phyloP scores from a whole-genome alignment of 2,888 invertebrate genomes.

The Autographa pulchrina region DNA sequence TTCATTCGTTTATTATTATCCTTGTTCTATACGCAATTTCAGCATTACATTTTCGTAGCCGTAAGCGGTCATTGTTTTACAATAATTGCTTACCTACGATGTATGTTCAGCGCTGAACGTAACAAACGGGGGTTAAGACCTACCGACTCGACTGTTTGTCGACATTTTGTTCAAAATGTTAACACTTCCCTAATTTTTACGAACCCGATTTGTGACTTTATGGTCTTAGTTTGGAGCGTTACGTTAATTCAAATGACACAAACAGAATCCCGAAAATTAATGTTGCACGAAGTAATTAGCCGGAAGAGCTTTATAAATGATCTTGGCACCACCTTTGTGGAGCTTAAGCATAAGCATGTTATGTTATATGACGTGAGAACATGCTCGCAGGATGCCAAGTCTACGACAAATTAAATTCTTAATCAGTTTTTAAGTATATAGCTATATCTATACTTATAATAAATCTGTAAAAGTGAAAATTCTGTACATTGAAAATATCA shows the following conservation, averaged over 20 bases:
- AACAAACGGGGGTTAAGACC: constrained; percentile 23
- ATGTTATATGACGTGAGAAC: constrained; percentile 29
- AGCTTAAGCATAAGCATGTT: constrained; percentile 34
- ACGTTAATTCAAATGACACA: constrained; percentile 51
- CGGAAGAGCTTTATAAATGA: constrained; percentile 59
- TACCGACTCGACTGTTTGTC: constrained; percentile 12
- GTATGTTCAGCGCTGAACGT: constrained; percentile 21
- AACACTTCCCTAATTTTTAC: constrained; percentile 41
- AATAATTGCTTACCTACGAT: constrained; percentile 38
- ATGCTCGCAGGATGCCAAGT: constrained; percentile 26
- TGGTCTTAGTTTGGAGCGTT: constrained; percentile 54
- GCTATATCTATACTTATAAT: too few species aligned
- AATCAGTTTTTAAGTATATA: not conserved
- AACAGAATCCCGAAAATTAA: constrained; percentile 58
- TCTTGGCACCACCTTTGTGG: constrained; percentile 55
- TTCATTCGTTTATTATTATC: constrained; percentile 9
- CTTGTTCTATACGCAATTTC: constrained; percentile 18
- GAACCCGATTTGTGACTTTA: constrained; percentile 38
- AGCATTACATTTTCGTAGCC: constrained; percentile 26
- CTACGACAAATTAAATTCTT: not conserved
- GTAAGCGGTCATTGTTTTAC: constrained; percentile 32
- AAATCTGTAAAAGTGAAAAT: too few species aligned
- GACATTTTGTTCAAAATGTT: constrained; percentile 48
- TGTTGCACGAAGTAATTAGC: constrained; percentile 62
- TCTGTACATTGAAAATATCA: too few species aligned